Conservation (phyloP, 2,888 invertebrate species). For the Lobophora halterata region DNA sequence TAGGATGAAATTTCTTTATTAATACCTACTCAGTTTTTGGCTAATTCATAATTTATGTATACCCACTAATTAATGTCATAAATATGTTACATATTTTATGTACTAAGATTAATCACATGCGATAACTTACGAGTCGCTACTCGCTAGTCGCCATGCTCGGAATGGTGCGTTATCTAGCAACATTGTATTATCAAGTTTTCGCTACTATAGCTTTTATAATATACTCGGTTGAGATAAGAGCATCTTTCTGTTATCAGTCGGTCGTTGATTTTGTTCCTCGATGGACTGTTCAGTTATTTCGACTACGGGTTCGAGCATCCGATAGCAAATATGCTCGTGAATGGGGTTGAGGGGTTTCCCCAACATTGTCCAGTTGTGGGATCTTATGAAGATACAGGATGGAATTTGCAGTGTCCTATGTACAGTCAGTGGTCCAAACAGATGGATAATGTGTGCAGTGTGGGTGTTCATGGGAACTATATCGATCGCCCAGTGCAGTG, state of each 20-base stretch:
- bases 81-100: not conserved
- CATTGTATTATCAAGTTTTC: constrained; percentile 65
- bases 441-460: constrained; percentile 44
- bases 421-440: constrained; percentile 54
- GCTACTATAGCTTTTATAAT: constrained; percentile 67
- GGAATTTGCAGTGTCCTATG: constrained; percentile 62
- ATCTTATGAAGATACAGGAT: constrained; percentile 49
- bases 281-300: constrained; percentile 62
- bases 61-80: too few relatives aligned
- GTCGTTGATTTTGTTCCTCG: constrained; percentile 65
- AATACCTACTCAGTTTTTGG: too few relatives aligned
- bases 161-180: constrained; percentile 58
- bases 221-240: constrained; percentile 62
- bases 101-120: constrained; percentile 15
- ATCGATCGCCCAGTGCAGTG: constrained; percentile 53
- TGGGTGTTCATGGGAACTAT: constrained; percentile 42
- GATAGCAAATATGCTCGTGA: constrained; percentile 57
- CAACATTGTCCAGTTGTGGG: constrained; percentile 54
- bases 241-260: constrained; percentile 75
- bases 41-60: too few relatives aligned
- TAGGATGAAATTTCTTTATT: too few relatives aligned
- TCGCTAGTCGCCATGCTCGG: constrained; percentile 42
- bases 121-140: constrained; percentile 23
- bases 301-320: constrained; percentile 35
- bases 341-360: constrained; percentile 44